phyloP scores from a whole-genome alignment of 2,797 vertebrate species.

The Aythya fuligula region DNA sequence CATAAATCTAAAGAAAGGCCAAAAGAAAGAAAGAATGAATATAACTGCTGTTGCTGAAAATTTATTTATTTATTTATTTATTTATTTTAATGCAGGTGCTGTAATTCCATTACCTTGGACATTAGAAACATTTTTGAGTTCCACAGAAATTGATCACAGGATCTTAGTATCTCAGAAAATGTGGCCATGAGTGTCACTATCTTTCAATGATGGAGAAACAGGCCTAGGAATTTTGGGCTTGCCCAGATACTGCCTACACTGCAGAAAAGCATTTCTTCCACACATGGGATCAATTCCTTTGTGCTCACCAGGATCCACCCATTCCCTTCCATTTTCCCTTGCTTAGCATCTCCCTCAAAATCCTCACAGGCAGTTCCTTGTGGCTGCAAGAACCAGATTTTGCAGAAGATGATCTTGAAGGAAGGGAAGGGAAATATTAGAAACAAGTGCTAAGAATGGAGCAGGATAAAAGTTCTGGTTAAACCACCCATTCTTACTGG shows the following conservation, averaged over 20 bases:
- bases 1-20: not conserved
- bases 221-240: not conserved
- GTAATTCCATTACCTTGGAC: not conserved
- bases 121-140: not conserved
- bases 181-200: not conserved
- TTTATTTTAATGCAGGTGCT: not conserved
- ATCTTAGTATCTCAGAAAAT: slow-evolving; percentile 1
- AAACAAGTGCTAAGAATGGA: not conserved
- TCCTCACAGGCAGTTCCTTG: not conserved
- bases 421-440: not conserved
- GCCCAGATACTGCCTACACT: not conserved
- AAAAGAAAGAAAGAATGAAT: not conserved
- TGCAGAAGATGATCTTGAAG: slow-evolving; percentile 19
- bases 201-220: not conserved
- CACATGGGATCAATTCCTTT: slow-evolving; percentile 16
- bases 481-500: not conserved
- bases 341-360: not conserved
- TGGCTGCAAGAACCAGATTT: slow-evolving; percentile 12
- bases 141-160: not conserved
- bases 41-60: not conserved
- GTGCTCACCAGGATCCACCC: not conserved
- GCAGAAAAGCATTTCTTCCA: not conserved
- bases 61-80: not conserved
- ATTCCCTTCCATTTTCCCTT: not conserved
- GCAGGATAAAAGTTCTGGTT: not conserved